Percentiles rank a stretch among this genome's conserved stretches.
Conservation (phyloP, 2,113 vertebrate species). For the Alethe castanea region DNA sequence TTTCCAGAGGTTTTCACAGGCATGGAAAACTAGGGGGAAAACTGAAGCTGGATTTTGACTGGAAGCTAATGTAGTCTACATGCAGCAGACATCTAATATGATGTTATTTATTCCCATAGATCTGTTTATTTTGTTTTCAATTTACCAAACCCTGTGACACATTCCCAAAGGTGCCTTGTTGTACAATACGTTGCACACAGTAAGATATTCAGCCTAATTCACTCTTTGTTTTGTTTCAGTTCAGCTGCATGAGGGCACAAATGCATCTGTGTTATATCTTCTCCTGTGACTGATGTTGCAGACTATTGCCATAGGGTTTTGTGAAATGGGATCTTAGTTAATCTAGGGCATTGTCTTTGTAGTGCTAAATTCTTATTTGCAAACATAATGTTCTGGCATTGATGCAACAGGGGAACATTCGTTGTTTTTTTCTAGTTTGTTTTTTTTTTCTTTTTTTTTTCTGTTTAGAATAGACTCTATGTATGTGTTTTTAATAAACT, state of each 20-base stretch:
- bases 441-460: not conserved
- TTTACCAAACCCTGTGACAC: constrained; percentile 72
- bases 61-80: constrained; percentile 59
- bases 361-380: constrained; percentile 70
- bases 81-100: constrained; percentile 67
- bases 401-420: constrained; percentile 63
- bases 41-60: constrained; percentile 19
- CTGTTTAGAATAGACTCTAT: constrained; percentile 30
- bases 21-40: constrained; percentile 41
- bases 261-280: constrained; percentile 69
- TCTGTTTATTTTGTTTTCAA: constrained; percentile 76
- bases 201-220: constrained; percentile 75
- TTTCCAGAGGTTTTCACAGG: not conserved
- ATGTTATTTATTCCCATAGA: constrained; percentile 77
- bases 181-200: constrained; percentile 65
- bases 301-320: constrained; percentile 72
- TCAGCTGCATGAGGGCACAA: constrained; percentile 69
- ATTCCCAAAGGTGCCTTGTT: constrained; percentile 73
- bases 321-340: constrained; percentile 71
- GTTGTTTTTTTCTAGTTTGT: not conserved
- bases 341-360: constrained; percentile 68
- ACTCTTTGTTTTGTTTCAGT: constrained; percentile 74
- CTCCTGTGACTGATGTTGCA: constrained; percentile 70
- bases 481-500: constrained; percentile 68
- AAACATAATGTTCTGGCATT: constrained; percentile 68